These are phyloP conservation scores for Presbytis comata DNA, from an alignment of 2,797 vertebrate genomes.

Conservation along the genomic window DNA sequence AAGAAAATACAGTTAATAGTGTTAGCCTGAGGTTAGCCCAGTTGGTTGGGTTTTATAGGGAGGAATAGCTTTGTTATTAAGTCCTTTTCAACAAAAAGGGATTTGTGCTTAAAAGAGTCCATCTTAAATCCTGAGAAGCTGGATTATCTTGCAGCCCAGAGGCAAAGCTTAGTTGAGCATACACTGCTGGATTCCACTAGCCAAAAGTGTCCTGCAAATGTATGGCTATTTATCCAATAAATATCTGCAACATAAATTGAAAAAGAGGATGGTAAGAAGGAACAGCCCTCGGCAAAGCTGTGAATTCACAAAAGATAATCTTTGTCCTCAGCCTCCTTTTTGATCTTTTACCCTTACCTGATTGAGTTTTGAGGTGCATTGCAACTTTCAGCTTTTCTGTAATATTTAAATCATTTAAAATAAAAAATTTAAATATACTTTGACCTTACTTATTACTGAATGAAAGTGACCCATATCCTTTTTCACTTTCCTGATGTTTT, in stretches of 20 bases:
- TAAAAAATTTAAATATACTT: not conserved
- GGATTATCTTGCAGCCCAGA: not conserved
- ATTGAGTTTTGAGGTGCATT: not conserved
- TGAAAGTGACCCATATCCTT: not conserved
- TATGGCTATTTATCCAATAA: not conserved
- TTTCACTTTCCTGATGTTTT: not conserved
- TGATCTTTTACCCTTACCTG: not conserved
- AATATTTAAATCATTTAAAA: constrained; percentile 1
- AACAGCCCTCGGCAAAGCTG: not conserved
- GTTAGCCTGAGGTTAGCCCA: not conserved
- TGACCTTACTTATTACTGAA: not conserved
- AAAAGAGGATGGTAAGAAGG: not conserved
- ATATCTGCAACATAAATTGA: not conserved
- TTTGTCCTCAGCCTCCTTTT: not conserved
- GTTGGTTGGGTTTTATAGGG: not conserved
- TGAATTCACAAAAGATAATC: not conserved
- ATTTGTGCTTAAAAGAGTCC: not conserved
- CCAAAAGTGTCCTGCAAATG: not conserved
- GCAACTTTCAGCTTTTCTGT: not conserved
- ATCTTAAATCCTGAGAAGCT: not conserved
- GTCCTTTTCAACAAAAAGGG: not conserved
- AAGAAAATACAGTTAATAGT: not conserved
- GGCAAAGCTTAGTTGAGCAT: not conserved
- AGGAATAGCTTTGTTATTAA: constrained; percentile 32
- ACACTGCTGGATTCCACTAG: not conserved